phyloP scores from a whole-genome alignment of 2,888 invertebrate species.

The Ophion ventricosus region DNA sequence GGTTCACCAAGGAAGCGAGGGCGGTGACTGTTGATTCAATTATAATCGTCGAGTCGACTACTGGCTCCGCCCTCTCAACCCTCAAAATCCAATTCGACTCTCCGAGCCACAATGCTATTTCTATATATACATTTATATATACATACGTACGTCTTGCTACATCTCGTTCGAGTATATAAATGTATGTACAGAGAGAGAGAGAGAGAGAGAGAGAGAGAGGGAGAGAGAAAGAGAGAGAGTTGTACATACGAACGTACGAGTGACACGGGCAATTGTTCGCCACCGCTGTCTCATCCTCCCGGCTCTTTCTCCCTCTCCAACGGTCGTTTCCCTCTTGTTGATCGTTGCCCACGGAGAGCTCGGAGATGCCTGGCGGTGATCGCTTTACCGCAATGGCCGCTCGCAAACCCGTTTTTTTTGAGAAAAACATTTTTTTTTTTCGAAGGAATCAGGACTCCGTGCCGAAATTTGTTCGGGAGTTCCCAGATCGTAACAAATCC shows the following conservation, averaged over 20 bases:
- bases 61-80: constrained; percentile 77
- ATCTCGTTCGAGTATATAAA: constrained; percentile 7
- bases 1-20: constrained; percentile 73
- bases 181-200: neutral
- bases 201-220: too few relatives aligned
- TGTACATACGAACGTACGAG: constrained; percentile 22
- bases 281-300: constrained; percentile 25
- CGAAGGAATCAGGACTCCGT: too few relatives aligned
- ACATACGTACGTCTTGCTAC: neutral
- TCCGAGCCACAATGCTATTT: constrained; percentile 61
- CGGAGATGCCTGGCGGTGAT: constrained; percentile 22
- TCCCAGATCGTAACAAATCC: too few relatives aligned
- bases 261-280: constrained; percentile 35
- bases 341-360: constrained; percentile 6
- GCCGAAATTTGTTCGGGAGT: too few relatives aligned
- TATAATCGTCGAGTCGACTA: constrained; percentile 79
- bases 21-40: constrained; percentile 82
- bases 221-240: too few relatives aligned
- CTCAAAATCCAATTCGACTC: constrained; percentile 78
- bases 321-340: neutral
- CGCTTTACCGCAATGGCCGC: constrained; percentile 16
- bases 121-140: constrained; percentile 21
- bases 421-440: too few relatives aligned
- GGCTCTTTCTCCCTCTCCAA: constrained; percentile 28
- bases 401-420: neutral